Base-by-base conservation (phyloP, 2,888 invertebrate genomes). In the Ditula angustiorana region DNA sequence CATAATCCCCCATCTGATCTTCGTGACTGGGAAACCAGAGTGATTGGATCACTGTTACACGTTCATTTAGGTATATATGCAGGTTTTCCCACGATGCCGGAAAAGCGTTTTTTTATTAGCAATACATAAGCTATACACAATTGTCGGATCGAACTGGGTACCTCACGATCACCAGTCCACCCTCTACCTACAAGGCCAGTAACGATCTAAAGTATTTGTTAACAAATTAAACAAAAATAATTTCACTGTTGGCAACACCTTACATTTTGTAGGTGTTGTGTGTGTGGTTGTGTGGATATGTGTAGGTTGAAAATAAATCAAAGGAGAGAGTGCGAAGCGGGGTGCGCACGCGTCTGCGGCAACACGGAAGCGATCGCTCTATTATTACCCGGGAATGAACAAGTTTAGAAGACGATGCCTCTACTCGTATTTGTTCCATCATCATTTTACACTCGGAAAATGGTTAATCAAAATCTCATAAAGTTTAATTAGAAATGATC, bases 321-420 rank as follows among this genome's bases (percentile, higher is more conserved):
- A 64, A 58, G 53, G 53, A 58, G 58, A 64, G 64, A 57, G 41
- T 41, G 50, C 53, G 62, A 37, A 59, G 57, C 56, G 52, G 53
- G 65, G 56, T 50, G 56, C 26, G 65, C 44, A 57, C 52, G 56
- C 63, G 47, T 30, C 47, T 13, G 28, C 53, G 47, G 53, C 55
- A 67, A 69, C 65, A 62, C 66, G 70, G 70, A 71, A 71, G 70
- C 66, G 57, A 70, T 60, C 59, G 58, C 69, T 69, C 70, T 71
- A 71, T 71, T 71, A 63, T 71, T 69, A 66, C 66, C 62, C 57
- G 61, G 60, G 68, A 70, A 67, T 53, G 70, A 67, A 46, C 65
- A 69, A 67, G 65, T 67, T 57, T 67, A 58, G 64, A 58, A 57
- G 46, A 55, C 52, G 28, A 37, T 30, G 46, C 11, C 35, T n/a